These are phyloP conservation scores for Herminia tarsipennalis DNA, from an alignment of 2,888 invertebrate genomes.

Conservation along the genomic window DNA sequence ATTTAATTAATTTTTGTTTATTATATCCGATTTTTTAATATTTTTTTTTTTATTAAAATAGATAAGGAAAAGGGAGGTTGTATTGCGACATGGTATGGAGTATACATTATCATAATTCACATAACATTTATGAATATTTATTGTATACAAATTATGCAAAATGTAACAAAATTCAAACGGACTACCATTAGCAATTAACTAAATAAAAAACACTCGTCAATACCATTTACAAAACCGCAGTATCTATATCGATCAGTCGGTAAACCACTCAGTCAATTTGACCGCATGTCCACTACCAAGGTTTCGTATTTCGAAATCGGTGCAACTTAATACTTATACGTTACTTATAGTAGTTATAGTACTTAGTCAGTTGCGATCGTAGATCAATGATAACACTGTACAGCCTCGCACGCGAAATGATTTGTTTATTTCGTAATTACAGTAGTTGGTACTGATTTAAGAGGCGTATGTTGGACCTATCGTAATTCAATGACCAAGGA, in stretches of 20 bases:
- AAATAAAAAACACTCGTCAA: too few species aligned
- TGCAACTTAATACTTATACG: constrained; percentile 19
- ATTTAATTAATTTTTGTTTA: constrained; percentile 18
- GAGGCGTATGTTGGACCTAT: too few species aligned
- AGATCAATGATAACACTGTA: constrained; percentile 23
- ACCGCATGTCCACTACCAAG: constrained; percentile 17
- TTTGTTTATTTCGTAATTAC: constrained; percentile 30
- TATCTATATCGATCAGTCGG: neutral
- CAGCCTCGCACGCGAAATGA: constrained; percentile 5
- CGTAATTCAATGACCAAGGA: too few species aligned
- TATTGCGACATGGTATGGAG: too few species aligned
- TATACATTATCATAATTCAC: too few species aligned
- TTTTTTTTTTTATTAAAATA: too few species aligned
- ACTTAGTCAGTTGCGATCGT: too few species aligned
- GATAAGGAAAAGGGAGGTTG: too few species aligned
- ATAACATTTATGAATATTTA: constrained; percentile 1
- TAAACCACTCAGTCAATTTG: constrained; percentile 11
- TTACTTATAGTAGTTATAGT: constrained; percentile 15
- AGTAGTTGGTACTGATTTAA: too few species aligned
- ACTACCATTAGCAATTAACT: too few species aligned
- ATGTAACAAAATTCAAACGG: too few species aligned
- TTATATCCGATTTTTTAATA: constrained; percentile 6
- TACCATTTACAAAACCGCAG: too few species aligned
- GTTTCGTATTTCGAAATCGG: constrained; percentile 26
- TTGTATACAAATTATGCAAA: neutral